These are phyloP conservation scores for Archips xylosteana DNA, from an alignment of 2,888 invertebrate genomes.

Conservation along the genomic window DNA sequence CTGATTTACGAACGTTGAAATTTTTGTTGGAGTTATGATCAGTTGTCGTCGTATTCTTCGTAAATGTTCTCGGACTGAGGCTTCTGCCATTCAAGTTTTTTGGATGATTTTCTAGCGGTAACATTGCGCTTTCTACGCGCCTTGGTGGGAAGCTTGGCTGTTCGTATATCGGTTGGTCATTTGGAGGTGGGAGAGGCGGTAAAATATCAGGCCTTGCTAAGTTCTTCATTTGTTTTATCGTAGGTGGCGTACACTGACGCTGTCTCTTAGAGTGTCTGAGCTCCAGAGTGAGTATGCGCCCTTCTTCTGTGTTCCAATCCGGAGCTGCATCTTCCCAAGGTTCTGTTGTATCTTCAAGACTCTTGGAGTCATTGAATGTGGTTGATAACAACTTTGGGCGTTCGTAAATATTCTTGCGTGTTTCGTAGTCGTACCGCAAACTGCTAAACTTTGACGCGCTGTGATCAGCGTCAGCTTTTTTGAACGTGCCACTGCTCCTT, in stretches of 20 bases:
- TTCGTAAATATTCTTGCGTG: constrained; percentile 80
- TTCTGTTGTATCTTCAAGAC: constrained; percentile 60
- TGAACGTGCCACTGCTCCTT: constrained; percentile 89
- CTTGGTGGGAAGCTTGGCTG: constrained; percentile 85
- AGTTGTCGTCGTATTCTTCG: constrained; percentile 59
- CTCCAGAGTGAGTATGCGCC: constrained; percentile 89
- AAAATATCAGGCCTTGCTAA: constrained; percentile 88
- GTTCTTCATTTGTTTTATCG: constrained; percentile 75
- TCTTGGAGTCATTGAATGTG: constrained; percentile 66
- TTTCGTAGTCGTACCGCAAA: constrained; percentile 91
- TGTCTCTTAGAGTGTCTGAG: constrained; percentile 91
- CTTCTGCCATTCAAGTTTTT: constrained; percentile 90
- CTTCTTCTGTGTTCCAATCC: constrained; percentile 83
- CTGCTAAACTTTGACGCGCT: constrained; percentile 86
- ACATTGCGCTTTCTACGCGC: constrained; percentile 70
- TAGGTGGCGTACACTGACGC: constrained; percentile 85
- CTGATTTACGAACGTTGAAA: constrained; percentile 59
- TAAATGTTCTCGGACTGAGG: constrained; percentile 78
- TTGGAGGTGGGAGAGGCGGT: constrained; percentile 86
- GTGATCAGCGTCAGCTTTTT: constrained; percentile 75
- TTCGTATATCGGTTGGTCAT: constrained; percentile 84
- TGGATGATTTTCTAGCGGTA: constrained; percentile 77
- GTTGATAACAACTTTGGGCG: constrained; percentile 68
- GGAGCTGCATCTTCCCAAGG: constrained; percentile 64
- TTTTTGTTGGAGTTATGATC: constrained; percentile 55